Evolutionary conservation across 2,797 vertebrate species (phyloP).

Genomic region (Varecia variegata): DNA sequence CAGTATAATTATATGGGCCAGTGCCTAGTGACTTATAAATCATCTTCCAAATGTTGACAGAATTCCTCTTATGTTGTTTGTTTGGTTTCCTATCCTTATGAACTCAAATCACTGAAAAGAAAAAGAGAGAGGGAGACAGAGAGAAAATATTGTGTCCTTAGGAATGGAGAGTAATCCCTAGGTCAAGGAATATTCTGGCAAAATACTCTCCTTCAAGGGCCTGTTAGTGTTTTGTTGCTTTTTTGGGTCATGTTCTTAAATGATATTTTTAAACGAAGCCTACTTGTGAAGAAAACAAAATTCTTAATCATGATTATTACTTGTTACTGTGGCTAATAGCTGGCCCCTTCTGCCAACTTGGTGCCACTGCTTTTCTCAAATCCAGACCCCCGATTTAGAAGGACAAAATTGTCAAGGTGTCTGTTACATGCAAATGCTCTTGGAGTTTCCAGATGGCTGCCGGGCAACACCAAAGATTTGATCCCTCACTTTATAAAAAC

Average conservation of each 20-base stretch:
- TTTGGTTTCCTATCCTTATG: conserved; percentile 1
- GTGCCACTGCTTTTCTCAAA: neutral
- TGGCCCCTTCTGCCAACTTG: neutral
- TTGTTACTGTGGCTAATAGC: neutral
- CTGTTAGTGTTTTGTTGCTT: neutral
- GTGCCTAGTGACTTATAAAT: neutral
- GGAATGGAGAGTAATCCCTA: neutral
- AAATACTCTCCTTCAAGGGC: neutral
- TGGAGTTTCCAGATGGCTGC: neutral
- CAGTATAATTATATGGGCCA: conserved; percentile 2
- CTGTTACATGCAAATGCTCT: neutral
- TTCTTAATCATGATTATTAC: neutral
- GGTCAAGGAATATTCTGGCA: neutral
- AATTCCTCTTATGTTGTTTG: neutral
- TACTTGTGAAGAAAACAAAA: neutral
- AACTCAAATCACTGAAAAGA: neutral
- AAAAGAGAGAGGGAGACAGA: neutral
- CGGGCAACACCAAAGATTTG: neutral
- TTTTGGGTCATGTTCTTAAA: neutral
- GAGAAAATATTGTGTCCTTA: neutral
- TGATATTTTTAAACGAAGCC: neutral
- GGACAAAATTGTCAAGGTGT: neutral
- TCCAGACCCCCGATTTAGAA: neutral
- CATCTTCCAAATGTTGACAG: neutral
- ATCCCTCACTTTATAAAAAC: neutral